Evolutionary conservation across 2,113 vertebrate species (phyloP).

Genomic region (Craseonycteris thonglongyai): DNA sequence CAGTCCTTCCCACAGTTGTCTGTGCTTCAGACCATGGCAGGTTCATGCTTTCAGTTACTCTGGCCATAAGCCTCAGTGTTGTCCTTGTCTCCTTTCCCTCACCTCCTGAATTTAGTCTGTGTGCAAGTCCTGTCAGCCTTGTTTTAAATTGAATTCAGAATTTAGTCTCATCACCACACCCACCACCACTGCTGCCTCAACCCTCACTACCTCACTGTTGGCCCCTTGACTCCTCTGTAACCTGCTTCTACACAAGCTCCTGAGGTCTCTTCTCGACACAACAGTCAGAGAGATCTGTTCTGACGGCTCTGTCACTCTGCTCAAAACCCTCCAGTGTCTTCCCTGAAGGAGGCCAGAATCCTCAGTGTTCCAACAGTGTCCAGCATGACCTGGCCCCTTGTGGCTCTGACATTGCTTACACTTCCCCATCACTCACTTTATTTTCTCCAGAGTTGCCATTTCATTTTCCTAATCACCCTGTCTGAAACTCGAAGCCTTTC

Average conservation of each 20-base stretch:
- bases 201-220: not conserved
- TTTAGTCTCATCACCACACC: fast-evolving
- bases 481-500: not conserved
- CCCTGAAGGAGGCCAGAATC: not conserved
- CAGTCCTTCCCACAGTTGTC: not conserved
- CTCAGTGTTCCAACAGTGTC: not conserved
- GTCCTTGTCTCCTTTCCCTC: not conserved
- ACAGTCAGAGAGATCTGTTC: not conserved
- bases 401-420: not conserved
- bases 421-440: not conserved
- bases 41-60: not conserved
- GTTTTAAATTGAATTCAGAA: not conserved
- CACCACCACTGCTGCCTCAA: fast-evolving
- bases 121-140: not conserved
- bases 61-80: not conserved
- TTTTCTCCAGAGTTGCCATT: not conserved
- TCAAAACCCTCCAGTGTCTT: not conserved
- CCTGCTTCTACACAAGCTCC: not conserved
- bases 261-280: fast-evolving
- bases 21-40: not conserved
- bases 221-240: not conserved
- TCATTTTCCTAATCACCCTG: not conserved
- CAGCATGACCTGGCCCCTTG: not conserved
- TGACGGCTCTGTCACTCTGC: not conserved
- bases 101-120: fast-evolving